Conservation (phyloP, 2,888 invertebrate species). For the Calliscelio sp. region DNA sequence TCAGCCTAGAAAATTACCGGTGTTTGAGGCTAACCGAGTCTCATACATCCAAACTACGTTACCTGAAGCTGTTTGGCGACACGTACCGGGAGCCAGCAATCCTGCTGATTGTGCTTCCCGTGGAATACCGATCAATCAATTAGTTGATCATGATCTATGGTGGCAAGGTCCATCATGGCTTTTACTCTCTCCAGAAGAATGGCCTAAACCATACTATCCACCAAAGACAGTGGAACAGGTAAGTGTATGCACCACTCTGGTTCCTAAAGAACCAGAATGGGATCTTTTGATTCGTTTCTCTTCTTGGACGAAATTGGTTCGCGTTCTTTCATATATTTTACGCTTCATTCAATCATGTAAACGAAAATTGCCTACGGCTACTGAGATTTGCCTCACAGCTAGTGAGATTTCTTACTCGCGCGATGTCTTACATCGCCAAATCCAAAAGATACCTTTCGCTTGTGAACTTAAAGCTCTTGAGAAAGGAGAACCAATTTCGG, state of each 20-base stretch:
- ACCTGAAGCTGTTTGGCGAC: background rate
- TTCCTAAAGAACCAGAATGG: background rate
- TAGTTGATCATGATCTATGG: background rate
- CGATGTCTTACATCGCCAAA: too few species aligned
- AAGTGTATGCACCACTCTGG: too few species aligned
- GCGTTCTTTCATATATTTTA: too few species aligned
- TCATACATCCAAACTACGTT: slow-evolving; percentile 9
- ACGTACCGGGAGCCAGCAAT: background rate
- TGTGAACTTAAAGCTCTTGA: too few species aligned
- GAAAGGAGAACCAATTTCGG: background rate
- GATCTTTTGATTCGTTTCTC: slow-evolving; percentile 1
- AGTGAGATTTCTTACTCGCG: too few species aligned
- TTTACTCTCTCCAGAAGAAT: background rate
- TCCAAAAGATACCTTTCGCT: too few species aligned
- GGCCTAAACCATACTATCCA: slow-evolving; percentile 13
- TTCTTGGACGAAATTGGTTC: background rate
- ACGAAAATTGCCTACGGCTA: too few species aligned
- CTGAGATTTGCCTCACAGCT: too few species aligned
- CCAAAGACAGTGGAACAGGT: too few species aligned
- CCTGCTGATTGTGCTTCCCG: slow-evolving; percentile 11
- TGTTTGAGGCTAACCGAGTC: slow-evolving; percentile 19
- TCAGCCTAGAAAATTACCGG: background rate
- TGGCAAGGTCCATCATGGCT: slow-evolving; percentile 16
- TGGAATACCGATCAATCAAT: background rate
- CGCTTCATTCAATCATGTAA: too few species aligned